phyloP scores from a whole-genome alignment of 92 coral and sea anemone species.

The Pocillopora meandrina region DNA sequence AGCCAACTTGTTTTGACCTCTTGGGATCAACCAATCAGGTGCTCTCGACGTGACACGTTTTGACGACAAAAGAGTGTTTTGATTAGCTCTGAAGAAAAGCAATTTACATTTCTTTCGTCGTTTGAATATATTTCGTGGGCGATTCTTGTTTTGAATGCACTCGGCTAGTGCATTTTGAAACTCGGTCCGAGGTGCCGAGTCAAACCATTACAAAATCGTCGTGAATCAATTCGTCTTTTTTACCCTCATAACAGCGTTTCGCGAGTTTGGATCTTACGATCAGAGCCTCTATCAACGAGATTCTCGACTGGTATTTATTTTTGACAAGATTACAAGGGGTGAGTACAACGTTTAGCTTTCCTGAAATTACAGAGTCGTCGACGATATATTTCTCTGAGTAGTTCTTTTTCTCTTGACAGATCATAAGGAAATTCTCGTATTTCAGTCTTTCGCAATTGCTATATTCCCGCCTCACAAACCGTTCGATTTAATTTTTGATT shows the following conservation, averaged over 20 bases:
- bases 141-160: constrained; percentile 12
- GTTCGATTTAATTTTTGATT: neutral
- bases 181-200: neutral
- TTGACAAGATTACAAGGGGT: constrained; percentile 18
- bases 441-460: neutral
- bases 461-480: neutral
- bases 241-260: too few relatives aligned
- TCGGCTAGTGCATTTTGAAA: constrained; percentile 7
- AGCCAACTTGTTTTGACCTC: neutral
- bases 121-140: constrained; percentile 39
- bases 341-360: constrained; percentile 9
- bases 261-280: neutral
- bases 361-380: neutral
- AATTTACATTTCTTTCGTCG: constrained; percentile 41
- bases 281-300: neutral
- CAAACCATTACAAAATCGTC: neutral
- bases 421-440: neutral
- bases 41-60: constrained; percentile 34
- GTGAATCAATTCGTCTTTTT: neutral
- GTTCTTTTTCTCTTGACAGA: neutral
- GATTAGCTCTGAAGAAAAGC: constrained; percentile 13
- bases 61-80: constrained; percentile 28
- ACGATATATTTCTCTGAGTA: neutral
- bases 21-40: constrained; percentile 24
- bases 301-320: neutral